A percentile compares a stretch with the other conserved stretches of the same genome.
These are phyloP conservation scores for Trissolcus japonicus DNA, from an alignment of 2,888 invertebrate genomes.

Conservation along the genomic window DNA sequence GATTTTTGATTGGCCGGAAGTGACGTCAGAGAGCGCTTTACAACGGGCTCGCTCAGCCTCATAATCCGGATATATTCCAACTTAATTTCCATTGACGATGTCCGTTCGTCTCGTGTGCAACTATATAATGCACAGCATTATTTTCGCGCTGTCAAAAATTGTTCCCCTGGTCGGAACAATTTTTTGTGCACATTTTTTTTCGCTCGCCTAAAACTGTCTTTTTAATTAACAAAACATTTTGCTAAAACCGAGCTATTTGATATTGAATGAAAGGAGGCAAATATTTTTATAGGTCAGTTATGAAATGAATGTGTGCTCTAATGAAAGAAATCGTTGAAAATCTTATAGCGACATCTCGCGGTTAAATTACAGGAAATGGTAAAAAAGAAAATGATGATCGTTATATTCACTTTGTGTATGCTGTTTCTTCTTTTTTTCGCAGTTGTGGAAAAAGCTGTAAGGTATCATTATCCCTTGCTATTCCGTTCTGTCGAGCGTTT, in stretches of 20 bases:
- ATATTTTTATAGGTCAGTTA: neutral
- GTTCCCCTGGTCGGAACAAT: constrained; percentile 19
- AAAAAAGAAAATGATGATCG: constrained; percentile 25
- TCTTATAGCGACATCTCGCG: constrained; percentile 4
- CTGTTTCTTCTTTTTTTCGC: constrained; percentile 7
- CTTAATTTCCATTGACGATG: constrained; percentile 58
- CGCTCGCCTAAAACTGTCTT: neutral
- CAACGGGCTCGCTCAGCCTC: constrained; percentile 61
- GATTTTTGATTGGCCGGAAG: constrained; percentile 75
- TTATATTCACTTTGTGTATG: constrained; percentile 30
- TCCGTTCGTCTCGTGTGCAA: constrained; percentile 52
- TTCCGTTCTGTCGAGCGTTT: neutral
- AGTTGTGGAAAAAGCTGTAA: constrained; percentile 1
- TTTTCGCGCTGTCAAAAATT: constrained; percentile 45
- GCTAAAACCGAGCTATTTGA: neutral
- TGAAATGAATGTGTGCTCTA: neutral
- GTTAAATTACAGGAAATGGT: constrained; percentile 27
- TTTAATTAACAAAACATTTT: neutral
- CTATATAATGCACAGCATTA: constrained; percentile 34
- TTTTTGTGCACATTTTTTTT: constrained; percentile 13
- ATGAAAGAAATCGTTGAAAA: constrained; percentile 16
- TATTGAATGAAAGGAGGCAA: no score
- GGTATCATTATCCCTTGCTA: constrained; percentile 4
- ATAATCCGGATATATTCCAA: constrained; percentile 61
- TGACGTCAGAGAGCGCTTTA: constrained; percentile 72